phyloP scores from a whole-genome alignment of 2,888 invertebrate genomes.

The Eupithecia subfuscata region DNA sequence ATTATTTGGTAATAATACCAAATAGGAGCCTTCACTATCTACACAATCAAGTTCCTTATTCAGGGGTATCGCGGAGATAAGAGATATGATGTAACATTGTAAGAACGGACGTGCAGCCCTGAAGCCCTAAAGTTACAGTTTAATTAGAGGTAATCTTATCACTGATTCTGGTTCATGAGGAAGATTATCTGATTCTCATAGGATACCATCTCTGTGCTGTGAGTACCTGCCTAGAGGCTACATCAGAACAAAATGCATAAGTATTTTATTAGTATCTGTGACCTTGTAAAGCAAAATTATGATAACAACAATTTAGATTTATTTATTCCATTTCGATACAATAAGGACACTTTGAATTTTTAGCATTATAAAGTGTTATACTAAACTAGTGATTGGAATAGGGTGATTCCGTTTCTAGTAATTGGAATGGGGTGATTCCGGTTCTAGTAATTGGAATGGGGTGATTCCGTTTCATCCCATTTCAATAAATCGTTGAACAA shows the following conservation, averaged over 20 bases:
- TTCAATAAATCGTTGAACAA: background rate
- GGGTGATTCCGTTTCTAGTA: too few species aligned
- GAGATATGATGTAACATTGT: background rate
- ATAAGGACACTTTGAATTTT: too few species aligned
- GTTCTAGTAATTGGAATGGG: background rate
- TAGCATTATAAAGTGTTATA: too few species aligned
- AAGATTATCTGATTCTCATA: slow-evolving; percentile 12
- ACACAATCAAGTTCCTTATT: background rate
- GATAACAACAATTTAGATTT: background rate
- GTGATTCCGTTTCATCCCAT: background rate
- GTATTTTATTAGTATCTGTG: background rate
- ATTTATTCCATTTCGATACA: background rate
- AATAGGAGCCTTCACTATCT: background rate
- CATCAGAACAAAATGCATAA: background rate
- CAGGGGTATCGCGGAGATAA: background rate
- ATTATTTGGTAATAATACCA: too few species aligned
- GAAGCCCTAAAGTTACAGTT: slow-evolving; percentile 27
- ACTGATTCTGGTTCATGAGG: slow-evolving; percentile 15
- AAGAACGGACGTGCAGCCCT: slow-evolving; percentile 18
- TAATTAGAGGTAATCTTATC: slow-evolving; percentile 29
- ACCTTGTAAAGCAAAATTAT: background rate
- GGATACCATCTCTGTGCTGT: background rate
- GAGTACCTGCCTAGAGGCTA: background rate
- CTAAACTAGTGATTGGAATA: too few species aligned
- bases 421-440: too few species aligned